phyloP scores from a whole-genome alignment of 2,888 invertebrate species.

The Argyra leucocephala region DNA sequence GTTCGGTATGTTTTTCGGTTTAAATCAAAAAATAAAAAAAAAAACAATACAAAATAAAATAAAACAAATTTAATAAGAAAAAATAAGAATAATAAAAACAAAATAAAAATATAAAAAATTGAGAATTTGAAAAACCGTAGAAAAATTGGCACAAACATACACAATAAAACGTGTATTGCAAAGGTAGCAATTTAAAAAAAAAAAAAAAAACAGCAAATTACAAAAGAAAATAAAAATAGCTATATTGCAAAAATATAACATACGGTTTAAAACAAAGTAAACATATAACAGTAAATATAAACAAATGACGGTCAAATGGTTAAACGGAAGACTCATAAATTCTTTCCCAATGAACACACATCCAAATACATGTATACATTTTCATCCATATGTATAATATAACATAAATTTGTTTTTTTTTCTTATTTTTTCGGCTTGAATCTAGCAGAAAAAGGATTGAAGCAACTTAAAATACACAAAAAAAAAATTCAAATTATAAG shows the following conservation, averaged over 20 bases:
- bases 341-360: background rate
- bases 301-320: constrained; percentile 9
- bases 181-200: background rate
- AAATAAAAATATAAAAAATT: too few relatives aligned
- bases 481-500: background rate
- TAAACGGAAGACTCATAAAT: constrained; percentile 2
- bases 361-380: background rate
- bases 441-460: background rate
- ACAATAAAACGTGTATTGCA: too few relatives aligned
- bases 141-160: too few relatives aligned
- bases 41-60: background rate
- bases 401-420: background rate
- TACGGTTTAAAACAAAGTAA: background rate
- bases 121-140: too few relatives aligned
- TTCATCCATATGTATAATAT: background rate
- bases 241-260: background rate
- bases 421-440: background rate
- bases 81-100: background rate
- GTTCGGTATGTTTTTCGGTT: constrained; percentile 18
- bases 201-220: background rate
- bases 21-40: constrained; percentile 5
- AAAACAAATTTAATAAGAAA: background rate
- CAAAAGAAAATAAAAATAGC: background rate
- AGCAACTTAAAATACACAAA: background rate
- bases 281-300: background rate